Percentiles rank a stretch among this genome's conserved stretches.
Evolutionary conservation across 23 tunicate species (phyloP).

Genomic region (Diplosoma virens): DNA sequence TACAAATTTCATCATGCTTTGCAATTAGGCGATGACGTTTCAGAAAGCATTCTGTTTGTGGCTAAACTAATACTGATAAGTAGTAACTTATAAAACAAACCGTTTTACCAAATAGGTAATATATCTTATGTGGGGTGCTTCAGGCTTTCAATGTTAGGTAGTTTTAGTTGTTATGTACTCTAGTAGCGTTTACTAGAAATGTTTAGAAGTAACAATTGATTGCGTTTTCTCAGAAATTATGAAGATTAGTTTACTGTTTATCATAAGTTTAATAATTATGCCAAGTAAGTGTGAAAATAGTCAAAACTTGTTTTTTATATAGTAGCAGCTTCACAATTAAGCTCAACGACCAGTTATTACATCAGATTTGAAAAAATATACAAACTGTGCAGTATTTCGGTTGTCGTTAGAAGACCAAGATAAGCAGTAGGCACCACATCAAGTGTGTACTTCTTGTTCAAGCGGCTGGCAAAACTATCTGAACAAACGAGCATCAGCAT

Average conservation of each 20-base stretch:
- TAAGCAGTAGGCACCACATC: background rate
- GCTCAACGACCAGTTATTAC: background rate
- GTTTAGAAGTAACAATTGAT: background rate
- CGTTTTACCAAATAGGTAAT: too few relatives aligned
- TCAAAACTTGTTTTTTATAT: background rate
- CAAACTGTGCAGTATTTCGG: background rate
- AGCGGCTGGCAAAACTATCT: background rate
- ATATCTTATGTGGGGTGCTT: too few relatives aligned
- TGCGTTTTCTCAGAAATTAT: background rate
- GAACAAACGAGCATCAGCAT: background rate
- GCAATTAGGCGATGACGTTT: too few relatives aligned
- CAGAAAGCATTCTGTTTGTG: too few relatives aligned
- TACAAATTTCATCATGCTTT: too few relatives aligned
- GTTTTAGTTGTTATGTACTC: too few relatives aligned
- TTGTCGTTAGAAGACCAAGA: background rate
- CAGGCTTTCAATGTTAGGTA: too few relatives aligned
- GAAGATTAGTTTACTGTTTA: background rate
- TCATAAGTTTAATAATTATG: background rate
- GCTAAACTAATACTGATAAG: too few relatives aligned
- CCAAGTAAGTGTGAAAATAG: background rate
- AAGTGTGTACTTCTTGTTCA: background rate
- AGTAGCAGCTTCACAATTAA: background rate
- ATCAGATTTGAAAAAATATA: too few relatives aligned
- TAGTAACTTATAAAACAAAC: too few relatives aligned
- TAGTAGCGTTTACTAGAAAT: background rate